Conservation (phyloP, 2,113 vertebrate species). For the Callocephalon fimbriatum region DNA sequence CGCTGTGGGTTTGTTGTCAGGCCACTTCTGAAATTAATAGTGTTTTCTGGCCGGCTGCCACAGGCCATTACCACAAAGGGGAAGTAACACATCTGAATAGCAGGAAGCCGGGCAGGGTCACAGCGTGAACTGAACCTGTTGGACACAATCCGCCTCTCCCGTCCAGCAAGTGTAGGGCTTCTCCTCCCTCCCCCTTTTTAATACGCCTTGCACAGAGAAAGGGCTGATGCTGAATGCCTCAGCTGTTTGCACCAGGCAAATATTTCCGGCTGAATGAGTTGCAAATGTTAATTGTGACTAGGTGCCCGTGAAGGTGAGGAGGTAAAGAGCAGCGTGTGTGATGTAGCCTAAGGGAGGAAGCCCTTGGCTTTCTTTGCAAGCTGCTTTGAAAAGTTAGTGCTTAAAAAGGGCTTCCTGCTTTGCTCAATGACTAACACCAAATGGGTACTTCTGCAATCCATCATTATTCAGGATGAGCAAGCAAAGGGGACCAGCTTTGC, state of each 20-base stretch:
- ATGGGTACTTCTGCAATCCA: constrained; percentile 67
- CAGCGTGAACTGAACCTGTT: constrained; percentile 79
- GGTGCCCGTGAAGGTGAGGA: background rate
- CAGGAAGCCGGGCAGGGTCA: constrained; percentile 79
- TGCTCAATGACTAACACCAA: constrained; percentile 48
- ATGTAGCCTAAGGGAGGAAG: background rate
- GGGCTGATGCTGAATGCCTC: background rate
- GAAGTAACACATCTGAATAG: constrained; percentile 84
- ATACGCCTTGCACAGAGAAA: background rate
- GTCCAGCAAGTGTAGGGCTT: constrained; percentile 68
- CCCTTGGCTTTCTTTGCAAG: constrained; percentile 13
- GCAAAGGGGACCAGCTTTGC: background rate
- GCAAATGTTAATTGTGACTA: constrained; percentile 33
- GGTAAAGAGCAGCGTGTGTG: background rate
- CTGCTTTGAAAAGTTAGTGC: constrained; percentile 46
- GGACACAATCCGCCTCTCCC: constrained; percentile 66
- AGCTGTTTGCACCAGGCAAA: constrained; percentile 61
- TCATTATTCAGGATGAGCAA: background rate
- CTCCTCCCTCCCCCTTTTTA: background rate
- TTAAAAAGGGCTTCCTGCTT: constrained; percentile 59
- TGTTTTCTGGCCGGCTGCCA: constrained; percentile 81
- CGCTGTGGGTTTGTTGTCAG: constrained; percentile 80
- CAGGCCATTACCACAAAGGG: constrained; percentile 82
- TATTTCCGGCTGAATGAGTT: constrained; percentile 45
- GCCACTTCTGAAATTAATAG: constrained; percentile 86